Evolutionary conservation across 2,797 vertebrate species (phyloP), one percentile per base, ranked within the genome.

Genomic region (Melopsittacus undulatus): DNA sequence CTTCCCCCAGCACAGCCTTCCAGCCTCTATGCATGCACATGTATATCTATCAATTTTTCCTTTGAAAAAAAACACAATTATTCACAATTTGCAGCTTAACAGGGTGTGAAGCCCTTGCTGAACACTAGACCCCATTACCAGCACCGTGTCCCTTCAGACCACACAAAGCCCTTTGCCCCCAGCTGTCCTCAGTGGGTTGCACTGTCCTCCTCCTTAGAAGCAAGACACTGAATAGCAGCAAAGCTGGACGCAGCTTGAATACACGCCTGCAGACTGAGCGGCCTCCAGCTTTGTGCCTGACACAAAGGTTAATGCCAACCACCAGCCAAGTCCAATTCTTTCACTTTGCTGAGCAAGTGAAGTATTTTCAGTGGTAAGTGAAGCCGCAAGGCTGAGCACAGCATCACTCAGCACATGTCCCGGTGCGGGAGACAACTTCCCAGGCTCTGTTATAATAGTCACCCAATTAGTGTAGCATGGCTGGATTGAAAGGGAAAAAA

Each of bases 271-370:
- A 70, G 59, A 64, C 80, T 83, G 66, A 96, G 94, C 15, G 19
- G 89, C 68, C 59, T 78, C 70, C 78, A 69, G 82, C 87, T 92
- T 78, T 76, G 64, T 75, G 90, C 81, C 83, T 2, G 2, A 87
- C 61, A 89, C 84, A 83, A 94, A 92, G 67, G 51, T 82, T 89
- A 72, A 88, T 18, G 69, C 78, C 91, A 43, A 59, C 87, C 82
- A n/a, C 3, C 79, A 83, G 90, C 87, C 84, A 87, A 86, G 63
- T n/a, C 54, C 51, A 64, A 69, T 74, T 84, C 79, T 83, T 82
- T 59, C 73, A 61, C 30, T 79, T 72, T 83, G 86, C 88, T 74
- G 69, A 96, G 69, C 17, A 12, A 94, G 76, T 61, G 81, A 84
- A 96, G 61, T 83, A 52, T 83, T 86, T 85, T 68, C 85, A 75